Base-by-base conservation (phyloP, 1,140 invertebrate genomes). In the Aphis gossypii region DNA sequence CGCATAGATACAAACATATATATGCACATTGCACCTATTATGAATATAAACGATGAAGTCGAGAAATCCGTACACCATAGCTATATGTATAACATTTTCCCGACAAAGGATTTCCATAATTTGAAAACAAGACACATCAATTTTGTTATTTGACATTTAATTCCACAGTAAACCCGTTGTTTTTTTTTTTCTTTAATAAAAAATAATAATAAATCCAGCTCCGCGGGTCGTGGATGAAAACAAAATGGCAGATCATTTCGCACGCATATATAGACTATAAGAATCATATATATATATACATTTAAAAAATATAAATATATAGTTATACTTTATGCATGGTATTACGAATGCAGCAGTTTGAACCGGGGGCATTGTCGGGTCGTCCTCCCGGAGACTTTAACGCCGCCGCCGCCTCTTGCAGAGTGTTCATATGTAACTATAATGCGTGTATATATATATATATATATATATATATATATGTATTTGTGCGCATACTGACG, bases 401-500 rank as follows among this genome's bases (percentile, higher is more conserved):
- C 48, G 48, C 48, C 51, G 87, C 35, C 35, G 93, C 83, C 41
- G 11, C 23, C 20, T 46, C 11, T 51, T 5, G 46, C 44, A 30
- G 86, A 48, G 7, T 44, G 44, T n/a, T 30, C 41, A 21, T 68
- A 20, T 30, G 56, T 25, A 30, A 8, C 8, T 41, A 41, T 41
- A 41, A 41, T 41, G 38, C 9, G 46, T 68, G 76, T 92, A 93
- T 41, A 46, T 46, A 46, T 11, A 8, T 46, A 46, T 9, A 92
- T 92, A 51, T 88, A 94, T 87, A 94, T 84, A 93, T 41, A 93
- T 89, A 93, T 68, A 41, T 83, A 20, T 30, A n/a, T 30, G 21
- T 44, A 23, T 14, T 21, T 44, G 11, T 18, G 25, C 44, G 30
- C 30, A 46, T 46, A 46, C 38, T 46, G 44, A 86, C 9, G 14